Conservation (phyloP, 2,888 invertebrate genomes). For the Criorhina ranunculi region DNA sequence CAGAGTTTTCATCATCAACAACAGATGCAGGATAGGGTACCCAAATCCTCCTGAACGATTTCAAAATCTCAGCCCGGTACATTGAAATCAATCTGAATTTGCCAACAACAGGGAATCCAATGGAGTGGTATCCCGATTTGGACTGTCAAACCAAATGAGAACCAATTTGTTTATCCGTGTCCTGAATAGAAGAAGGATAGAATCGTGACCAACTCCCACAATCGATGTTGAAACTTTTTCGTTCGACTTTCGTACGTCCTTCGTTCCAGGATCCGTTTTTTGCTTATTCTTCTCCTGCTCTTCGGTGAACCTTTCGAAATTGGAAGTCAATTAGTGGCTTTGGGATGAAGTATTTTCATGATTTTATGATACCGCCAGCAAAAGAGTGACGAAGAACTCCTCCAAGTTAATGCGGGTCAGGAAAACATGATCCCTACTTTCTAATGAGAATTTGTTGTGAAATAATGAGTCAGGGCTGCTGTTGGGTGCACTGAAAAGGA, state of each 20-base stretch:
- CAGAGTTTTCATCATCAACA: constrained; percentile 67
- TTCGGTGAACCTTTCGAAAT: constrained; percentile 50
- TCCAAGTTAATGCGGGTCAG: constrained; percentile 73
- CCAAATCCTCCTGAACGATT: constrained; percentile 25
- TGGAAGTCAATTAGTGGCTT: constrained; percentile 75
- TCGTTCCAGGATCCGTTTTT: constrained; percentile 39
- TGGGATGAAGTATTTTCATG: constrained; percentile 70
- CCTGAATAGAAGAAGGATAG: constrained; percentile 63
- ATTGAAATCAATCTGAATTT: constrained; percentile 74
- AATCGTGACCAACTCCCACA: constrained; percentile 58
- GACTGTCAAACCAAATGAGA: constrained; percentile 75
- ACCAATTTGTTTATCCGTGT: constrained; percentile 76
- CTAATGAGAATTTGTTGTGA: constrained; percentile 65
- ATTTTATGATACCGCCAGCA: constrained; percentile 69
- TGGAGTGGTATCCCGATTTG: constrained; percentile 55
- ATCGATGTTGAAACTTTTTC: constrained; percentile 54
- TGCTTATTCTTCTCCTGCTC: background rate
- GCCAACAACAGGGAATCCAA: constrained; percentile 47
- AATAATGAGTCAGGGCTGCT: constrained; percentile 35
- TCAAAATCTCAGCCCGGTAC: constrained; percentile 65
- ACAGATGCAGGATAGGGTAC: background rate
- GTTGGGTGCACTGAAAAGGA: constrained; percentile 20
- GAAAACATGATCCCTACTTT: constrained; percentile 72
- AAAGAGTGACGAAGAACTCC: constrained; percentile 44
- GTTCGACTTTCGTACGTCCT: constrained; percentile 74